Base-by-base conservation (phyloP, 2,888 invertebrate genomes). In the Ametastegia equiseti region DNA sequence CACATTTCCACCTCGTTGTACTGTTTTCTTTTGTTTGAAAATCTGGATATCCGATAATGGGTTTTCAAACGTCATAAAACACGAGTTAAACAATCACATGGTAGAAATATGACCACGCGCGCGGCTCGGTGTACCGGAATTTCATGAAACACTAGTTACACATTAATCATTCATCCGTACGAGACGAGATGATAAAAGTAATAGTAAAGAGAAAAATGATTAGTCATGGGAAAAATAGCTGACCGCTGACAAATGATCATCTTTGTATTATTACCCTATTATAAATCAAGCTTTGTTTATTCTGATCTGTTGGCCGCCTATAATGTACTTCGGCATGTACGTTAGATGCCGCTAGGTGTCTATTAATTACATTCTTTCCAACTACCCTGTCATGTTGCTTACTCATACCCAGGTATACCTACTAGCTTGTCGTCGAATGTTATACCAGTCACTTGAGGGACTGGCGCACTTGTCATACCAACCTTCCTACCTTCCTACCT, bases 331-430 rank as follows among this genome's bases (percentile, higher is more conserved):
- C 19, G 45, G 27, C 15, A 71, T 23, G 45, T 71, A 45, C 45
- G 45, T 47, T 47, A 71, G 27, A 47, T 42, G 45, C 71, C 75
- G 33, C 54, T 54, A 54, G 75, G 50, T 54, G 33, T 75, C 50
- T 54, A 75, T 54, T 75, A 73, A 73, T 73, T 30, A 47, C 33
- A 75, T 75, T 54, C 45, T 45, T 71, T 27, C 30, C 13, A 71
- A 71, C 23, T 45, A 30, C 7, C 71, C 47, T 23, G 71, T 71
- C 71, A 71, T 47, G 71, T 71, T 47, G 47, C 7, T 45, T 30
- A 27, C 71, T 47, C 45, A 30, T 47, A 45, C 30, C 30, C 19
- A 30, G 36, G 36, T 71, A 71, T 19, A 27, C 71, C 15, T 30
- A 42, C 42, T 71, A 6, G 45, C n/a, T 71, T 71, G 45, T 42